Conservation (phyloP, 2,113 vertebrate species). For the Morone saxatilis region DNA sequence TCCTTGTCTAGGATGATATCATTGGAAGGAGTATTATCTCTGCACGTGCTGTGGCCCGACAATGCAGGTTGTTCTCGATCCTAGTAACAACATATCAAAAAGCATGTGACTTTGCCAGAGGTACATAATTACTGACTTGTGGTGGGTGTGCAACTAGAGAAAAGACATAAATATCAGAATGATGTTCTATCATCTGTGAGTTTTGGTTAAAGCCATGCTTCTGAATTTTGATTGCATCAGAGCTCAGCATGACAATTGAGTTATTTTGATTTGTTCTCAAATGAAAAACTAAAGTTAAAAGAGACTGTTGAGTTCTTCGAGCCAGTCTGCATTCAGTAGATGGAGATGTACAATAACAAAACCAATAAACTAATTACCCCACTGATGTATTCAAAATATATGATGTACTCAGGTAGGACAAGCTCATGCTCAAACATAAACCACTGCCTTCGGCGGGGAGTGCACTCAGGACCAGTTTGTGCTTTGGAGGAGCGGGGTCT, state of each 20-base stretch:
- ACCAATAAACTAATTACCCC: slow-evolving; percentile 68
- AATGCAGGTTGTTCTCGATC: slow-evolving; percentile 40
- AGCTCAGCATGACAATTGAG: not conserved
- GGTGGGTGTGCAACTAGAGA: not conserved
- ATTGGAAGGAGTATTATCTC: slow-evolving; percentile 8
- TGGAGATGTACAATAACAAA: not conserved
- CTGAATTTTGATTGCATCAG: not conserved
- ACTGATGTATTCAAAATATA: slow-evolving; percentile 87
- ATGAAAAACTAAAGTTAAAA: not conserved
- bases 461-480: slow-evolving; percentile 76
- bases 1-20: slow-evolving; percentile 80
- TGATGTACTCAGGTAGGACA: slow-evolving; percentile 87
- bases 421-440: slow-evolving; percentile 89
- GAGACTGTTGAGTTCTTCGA: not conserved
- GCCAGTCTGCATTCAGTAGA: no score
- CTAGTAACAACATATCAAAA: slow-evolving; percentile 53
- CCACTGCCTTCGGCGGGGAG: slow-evolving; percentile 82
- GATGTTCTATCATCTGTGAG: not conserved
- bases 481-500: slow-evolving; percentile 46
- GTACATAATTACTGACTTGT: not conserved
- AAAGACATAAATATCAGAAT: not conserved
- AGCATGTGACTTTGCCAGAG: not conserved
- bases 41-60: not conserved
- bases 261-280: not conserved
- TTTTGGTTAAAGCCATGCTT: not conserved